Conservation (phyloP, 2,888 invertebrate genomes). For the Anorthoa munda region DNA sequence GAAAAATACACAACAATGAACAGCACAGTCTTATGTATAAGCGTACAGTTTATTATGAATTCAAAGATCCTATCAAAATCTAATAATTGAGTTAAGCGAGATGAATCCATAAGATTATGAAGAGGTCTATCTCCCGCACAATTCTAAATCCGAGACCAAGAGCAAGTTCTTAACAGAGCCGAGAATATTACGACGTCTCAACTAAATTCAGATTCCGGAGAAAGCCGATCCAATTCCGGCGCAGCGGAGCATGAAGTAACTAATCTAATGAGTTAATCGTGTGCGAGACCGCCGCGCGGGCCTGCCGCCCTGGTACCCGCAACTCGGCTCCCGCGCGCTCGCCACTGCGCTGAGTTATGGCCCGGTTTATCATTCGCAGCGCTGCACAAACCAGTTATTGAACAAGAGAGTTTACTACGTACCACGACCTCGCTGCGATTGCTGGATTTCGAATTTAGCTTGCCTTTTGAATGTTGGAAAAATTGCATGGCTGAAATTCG, state of each 20-base stretch:
- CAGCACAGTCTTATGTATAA: background rate
- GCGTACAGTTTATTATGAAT: background rate
- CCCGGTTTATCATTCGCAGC: constrained; percentile 58
- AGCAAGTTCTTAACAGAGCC: constrained; percentile 32
- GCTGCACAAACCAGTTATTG: constrained; percentile 58
- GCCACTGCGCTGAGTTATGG: constrained; percentile 54
- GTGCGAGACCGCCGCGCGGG: constrained; percentile 50
- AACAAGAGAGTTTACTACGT: constrained; percentile 50
- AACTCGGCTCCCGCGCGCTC: constrained; percentile 20
- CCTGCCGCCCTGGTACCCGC: constrained; percentile 13
- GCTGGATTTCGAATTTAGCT: constrained; percentile 24
- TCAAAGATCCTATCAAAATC: background rate
- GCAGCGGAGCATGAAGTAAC: constrained; percentile 60
- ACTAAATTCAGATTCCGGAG: constrained; percentile 59
- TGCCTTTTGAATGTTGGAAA: constrained; percentile 5
- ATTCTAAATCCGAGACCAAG: constrained; percentile 21
- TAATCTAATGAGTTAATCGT: constrained; percentile 65
- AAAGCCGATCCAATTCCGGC: constrained; percentile 60
- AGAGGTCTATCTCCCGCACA: constrained; percentile 16
- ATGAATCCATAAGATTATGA: constrained; percentile 15
- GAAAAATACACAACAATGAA: background rate
- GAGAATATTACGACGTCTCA: constrained; percentile 48
- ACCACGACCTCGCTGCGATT: constrained; percentile 30
- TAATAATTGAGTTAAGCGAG: background rate
- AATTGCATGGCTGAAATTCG: background rate